Percentiles rank a stretch among this genome's conserved stretches.
These are phyloP conservation scores for western clawed frog (Xenopus tropicalis) DNA, from an alignment of 2,113 vertebrate species.

Conservation along the genomic window DNA sequence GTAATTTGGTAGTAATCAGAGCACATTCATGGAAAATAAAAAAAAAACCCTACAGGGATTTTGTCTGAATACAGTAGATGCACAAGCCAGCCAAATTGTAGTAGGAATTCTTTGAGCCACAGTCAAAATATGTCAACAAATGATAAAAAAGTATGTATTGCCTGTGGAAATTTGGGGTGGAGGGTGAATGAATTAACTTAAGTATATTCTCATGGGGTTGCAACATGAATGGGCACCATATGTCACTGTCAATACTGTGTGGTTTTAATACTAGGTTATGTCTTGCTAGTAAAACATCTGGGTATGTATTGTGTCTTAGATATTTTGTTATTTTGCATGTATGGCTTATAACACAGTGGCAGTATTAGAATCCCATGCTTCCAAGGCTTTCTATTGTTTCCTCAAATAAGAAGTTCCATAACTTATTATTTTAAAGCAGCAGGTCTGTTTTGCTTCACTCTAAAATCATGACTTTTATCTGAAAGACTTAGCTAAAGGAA, in stretches of 20 bases:
- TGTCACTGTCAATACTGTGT: conserved; percentile 13
- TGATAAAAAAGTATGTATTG: conserved; percentile 8
- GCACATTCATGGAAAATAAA: background rate
- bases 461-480: too few relatives aligned
- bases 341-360: background rate
- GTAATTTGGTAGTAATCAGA: conserved; percentile 13
- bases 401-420: too few relatives aligned
- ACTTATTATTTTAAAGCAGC: too few relatives aligned
- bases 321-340: background rate
- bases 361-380: too few relatives aligned
- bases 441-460: too few relatives aligned
- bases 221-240: conserved; percentile 14
- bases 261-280: background rate
- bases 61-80: conserved; percentile 3
- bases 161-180: conserved; percentile 14
- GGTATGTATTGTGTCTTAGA: background rate
- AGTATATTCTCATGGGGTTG: background rate
- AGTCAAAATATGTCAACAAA: conserved; percentile 15
- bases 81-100: background rate
- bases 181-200: conserved; percentile 5
- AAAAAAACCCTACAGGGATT: conserved; percentile 11
- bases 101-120: background rate
- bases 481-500: too few relatives aligned
- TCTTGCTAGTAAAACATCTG: conserved; percentile 6
- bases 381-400: too few relatives aligned